Evolutionary conservation across 2,888 invertebrate species (phyloP), one percentile per base, ranked within the genome.

Genomic region (Luperina testacea): DNA sequence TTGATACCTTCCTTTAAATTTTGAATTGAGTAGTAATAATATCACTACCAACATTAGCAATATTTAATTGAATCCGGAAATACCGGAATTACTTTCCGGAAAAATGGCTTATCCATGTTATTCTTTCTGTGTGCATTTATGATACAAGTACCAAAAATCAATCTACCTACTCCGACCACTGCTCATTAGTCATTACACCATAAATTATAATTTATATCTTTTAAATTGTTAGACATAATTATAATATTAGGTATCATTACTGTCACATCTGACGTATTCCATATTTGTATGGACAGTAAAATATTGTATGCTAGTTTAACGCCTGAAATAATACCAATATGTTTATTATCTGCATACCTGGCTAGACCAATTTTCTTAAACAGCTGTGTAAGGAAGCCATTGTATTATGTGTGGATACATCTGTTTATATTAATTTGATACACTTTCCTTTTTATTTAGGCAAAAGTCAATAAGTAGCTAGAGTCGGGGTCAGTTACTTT

Each of bases 181-280:
- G n/a, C 38, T 74, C 20, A 32, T 32, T 32, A 32, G 32, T 32
- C 32, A 64, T 63, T 67, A 61, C 69, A 53, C 48, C 59, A 75
- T 81, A 77, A 77, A 77, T 81, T 68, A 75, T 64, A 45, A n/a
- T 77, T 77, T 68, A 77, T 84, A 61, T 53, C 13, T 77, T 74
- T 81, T 67, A 77, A 81, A 82, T 59, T 61, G 67, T 79, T 78
- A 61, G 53, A 73, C 53, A 70, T 71, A 82, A 77, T 81, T 27
- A n/a, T 67, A 57, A 20, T 27, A 71, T 77, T 82, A 48, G 27
- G 24, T 67, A 24, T 76, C 69, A 59, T 64, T 51, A 20, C 38
- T 70, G 76, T 77, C 65, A 65, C 27, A 45, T 42, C 20, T 61
- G 67, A 53, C 65, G n/a, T 80, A 63, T 42, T 51, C 24, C 63